Evolutionary conservation across 2,113 vertebrate species (phyloP).

Genomic region (Amblyopsis rosae): DNA sequence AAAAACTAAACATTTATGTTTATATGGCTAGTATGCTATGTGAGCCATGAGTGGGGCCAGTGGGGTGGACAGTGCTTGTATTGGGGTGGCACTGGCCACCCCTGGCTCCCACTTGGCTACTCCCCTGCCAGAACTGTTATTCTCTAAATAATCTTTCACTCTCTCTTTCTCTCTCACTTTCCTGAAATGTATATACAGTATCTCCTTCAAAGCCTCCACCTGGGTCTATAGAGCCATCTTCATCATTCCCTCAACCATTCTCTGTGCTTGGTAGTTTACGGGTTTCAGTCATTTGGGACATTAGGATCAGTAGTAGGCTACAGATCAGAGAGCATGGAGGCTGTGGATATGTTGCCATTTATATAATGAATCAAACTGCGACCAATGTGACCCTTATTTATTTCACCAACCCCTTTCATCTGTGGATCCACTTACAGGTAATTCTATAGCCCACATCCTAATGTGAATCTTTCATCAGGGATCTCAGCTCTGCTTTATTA

Average conservation of each 20-base stretch:
- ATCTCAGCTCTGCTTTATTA: slow-evolving; percentile 13
- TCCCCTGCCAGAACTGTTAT: too few species aligned
- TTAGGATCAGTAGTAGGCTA: slow-evolving; percentile 5
- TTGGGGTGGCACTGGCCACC: too few species aligned
- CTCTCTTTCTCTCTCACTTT: not conserved
- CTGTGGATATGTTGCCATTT: slow-evolving; percentile 2
- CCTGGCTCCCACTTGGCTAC: too few species aligned
- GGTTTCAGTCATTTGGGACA: not conserved
- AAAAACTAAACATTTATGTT: too few species aligned
- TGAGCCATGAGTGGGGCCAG: too few species aligned
- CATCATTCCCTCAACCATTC: not conserved
- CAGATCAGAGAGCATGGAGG: slow-evolving; percentile 1
- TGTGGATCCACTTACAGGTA: slow-evolving; percentile 2
- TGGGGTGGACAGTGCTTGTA: too few species aligned
- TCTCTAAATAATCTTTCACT: too few species aligned
- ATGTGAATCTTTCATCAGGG: slow-evolving; percentile 22
- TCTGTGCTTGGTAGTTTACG: not conserved
- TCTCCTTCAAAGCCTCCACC: not conserved
- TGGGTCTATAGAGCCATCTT: not conserved
- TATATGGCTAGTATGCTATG: too few species aligned
- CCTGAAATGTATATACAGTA: slow-evolving; percentile 16
- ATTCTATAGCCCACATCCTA: slow-evolving; percentile 22
- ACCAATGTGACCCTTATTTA: slow-evolving; percentile 8
- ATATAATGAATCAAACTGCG: slow-evolving; percentile 16
- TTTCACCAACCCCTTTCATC: slow-evolving; percentile 18